Evolutionary conservation across 2,888 invertebrate genomes (phyloP), one percentile per base, ranked within the genome.

Genomic region (Panorpa germanica): DNA sequence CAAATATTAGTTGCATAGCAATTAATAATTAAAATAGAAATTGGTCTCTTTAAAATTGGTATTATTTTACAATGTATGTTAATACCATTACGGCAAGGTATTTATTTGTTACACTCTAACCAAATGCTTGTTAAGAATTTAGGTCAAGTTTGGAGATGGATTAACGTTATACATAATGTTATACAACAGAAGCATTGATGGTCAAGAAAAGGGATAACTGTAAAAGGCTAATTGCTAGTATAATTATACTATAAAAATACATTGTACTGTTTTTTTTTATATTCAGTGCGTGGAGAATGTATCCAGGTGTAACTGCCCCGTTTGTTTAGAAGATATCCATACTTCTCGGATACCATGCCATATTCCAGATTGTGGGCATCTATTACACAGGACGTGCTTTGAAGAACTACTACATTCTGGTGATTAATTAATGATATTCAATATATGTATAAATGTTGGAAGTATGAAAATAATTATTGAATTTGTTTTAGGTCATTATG

Each of bases 321-420:
- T 88, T 19, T 90, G 88, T 45, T 56, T 85, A 37, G 86, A 88
- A 40, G 82, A 86, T 51, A 82, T 90, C 43, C 88, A 88, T 56
- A 85, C 86, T 9, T 86, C 86, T 6, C 66, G 86, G 37, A 78
- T 78, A 47, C 78, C 81, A 29, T 81, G 82, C 52, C 82, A 83
- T 60, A 82, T 88, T 52, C 86, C 86, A 5, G 71, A 74, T 48
- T 90, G 88, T 53, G 83, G 86, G 0, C 88, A 90, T 59, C 56
- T 86, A 40, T 58, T 88, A 44, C 88, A 88, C 55, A 66, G 78
- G 42, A 77, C 75, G 20, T 83, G 83, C 55, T 82, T 81, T 51
- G 76, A 81, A 47, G 75, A 80, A 48, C 55, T 83, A 39, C 54
- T 77, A 37, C 66, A 45, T 31, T 49, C 3, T 31, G 7, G 20